Conservation (phyloP, 2,888 invertebrate genomes). For the Pyrrhosoma nymphula region DNA sequence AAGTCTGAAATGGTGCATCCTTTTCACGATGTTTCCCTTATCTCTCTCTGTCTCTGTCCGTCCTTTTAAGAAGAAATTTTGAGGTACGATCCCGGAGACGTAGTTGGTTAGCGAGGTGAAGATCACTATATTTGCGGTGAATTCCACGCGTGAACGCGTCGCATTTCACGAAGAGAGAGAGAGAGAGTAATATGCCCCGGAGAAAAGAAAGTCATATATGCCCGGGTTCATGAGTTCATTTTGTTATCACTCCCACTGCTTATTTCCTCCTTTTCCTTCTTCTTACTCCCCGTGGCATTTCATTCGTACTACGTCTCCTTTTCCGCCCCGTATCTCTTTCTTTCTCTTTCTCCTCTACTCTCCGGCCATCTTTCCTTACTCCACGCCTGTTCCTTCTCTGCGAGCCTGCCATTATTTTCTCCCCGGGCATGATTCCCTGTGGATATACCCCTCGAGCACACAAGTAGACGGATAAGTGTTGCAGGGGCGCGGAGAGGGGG, state of each 20-base stretch:
- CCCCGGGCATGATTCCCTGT: conserved; percentile 18
- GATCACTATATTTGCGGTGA: too few relatives aligned
- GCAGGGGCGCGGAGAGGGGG: background rate
- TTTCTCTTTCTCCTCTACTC: too few relatives aligned
- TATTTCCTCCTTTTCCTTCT: background rate
- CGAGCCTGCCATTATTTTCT: background rate
- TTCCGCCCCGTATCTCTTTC: too few relatives aligned
- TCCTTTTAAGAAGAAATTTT: too few relatives aligned
- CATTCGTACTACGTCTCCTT: background rate
- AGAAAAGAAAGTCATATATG: background rate
- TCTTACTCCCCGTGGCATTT: background rate
- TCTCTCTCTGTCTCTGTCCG: too few relatives aligned
- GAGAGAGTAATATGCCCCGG: too few relatives aligned
- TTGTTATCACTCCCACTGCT: background rate
- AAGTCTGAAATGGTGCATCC: too few relatives aligned
- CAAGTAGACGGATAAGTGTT: conserved; percentile 18
- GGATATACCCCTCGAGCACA: conserved; percentile 18
- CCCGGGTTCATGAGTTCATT: background rate
- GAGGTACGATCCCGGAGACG: too few relatives aligned
- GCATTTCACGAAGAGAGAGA: background rate
- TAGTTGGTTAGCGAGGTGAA: too few relatives aligned
- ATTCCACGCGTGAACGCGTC: background rate
- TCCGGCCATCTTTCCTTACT: background rate
- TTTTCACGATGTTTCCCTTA: too few relatives aligned
- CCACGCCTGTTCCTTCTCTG: background rate